Evolutionary conservation across 2,113 vertebrate genomes (phyloP).

Genomic region (Chionodraco myersi): DNA sequence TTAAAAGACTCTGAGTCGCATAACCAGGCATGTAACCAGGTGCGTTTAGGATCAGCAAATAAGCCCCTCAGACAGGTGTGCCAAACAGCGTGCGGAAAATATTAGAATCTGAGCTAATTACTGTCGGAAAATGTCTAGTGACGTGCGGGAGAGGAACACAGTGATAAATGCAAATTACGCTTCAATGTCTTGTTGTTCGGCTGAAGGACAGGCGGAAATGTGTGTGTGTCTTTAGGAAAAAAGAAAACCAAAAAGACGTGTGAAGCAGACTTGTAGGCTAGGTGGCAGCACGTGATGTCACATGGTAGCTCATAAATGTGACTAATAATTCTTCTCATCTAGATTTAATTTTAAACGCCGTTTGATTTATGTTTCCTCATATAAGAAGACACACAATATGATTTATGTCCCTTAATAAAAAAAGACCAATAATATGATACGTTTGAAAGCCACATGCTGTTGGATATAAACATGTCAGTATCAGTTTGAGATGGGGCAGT

Average conservation of each 20-base stretch:
- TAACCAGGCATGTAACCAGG: neutral
- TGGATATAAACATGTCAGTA: neutral
- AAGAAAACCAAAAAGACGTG: too few species aligned
- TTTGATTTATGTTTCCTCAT: slow-evolving; percentile 17
- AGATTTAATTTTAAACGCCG: neutral
- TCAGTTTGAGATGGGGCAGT: slow-evolving; percentile 5
- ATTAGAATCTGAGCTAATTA: slow-evolving; percentile 20
- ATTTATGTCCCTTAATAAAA: neutral
- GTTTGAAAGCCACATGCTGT: slow-evolving; percentile 5
- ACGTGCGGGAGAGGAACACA: neutral
- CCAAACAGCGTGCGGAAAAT: neutral
- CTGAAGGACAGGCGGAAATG: neutral
- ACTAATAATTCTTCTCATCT: neutral
- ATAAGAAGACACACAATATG: neutral
- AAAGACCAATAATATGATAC: neutral
- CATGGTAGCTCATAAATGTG: neutral
- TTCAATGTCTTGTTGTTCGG: neutral
- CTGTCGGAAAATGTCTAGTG: neutral
- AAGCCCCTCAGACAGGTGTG: slow-evolving; percentile 13
- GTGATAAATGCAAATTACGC: slow-evolving; percentile 4
- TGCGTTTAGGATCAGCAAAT: slow-evolving; percentile 18
- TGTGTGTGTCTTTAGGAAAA: neutral
- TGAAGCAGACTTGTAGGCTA: neutral
- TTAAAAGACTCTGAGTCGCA: neutral
- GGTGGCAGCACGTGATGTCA: neutral